Conservation (phyloP, 2,797 vertebrate species). For the Erethizon dorsatum region DNA sequence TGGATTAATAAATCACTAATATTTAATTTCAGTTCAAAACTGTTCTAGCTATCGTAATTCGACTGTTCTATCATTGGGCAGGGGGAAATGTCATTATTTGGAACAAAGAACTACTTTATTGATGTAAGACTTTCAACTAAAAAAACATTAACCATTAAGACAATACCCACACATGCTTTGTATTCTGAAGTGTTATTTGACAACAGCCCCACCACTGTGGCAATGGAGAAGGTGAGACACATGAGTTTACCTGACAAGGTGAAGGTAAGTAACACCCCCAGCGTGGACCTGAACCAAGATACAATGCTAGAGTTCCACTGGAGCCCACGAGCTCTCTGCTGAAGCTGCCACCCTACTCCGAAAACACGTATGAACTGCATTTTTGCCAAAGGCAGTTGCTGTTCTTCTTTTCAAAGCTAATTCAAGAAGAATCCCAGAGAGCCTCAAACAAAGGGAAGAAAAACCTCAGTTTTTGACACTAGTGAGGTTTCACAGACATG, state of each 20-base stretch:
- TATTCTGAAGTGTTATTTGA: too few species aligned
- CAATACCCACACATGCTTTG: neutral
- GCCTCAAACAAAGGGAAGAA: slow-evolving; percentile 23
- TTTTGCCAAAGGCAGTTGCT: neutral
- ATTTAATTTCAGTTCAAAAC: slow-evolving; percentile 43
- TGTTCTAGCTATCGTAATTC: neutral
- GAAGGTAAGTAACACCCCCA: neutral
- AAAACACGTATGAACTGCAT: neutral
- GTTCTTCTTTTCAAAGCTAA: neutral
- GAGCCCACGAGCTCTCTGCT: neutral
- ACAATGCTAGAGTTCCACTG: neutral
- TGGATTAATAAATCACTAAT: neutral
- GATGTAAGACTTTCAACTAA: neutral
- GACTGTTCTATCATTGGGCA: neutral
- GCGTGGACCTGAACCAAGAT: neutral
- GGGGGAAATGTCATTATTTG: neutral
- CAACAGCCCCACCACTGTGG: too few species aligned
- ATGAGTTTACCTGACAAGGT: neutral
- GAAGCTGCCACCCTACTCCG: neutral
- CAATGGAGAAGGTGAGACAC: neutral
- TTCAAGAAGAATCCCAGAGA: slow-evolving; percentile 47
- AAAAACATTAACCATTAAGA: neutral
- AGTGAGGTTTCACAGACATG: neutral
- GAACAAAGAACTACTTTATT: neutral
- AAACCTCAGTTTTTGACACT: neutral